A percentile compares a stretch with the other conserved stretches of the same genome.
These are phyloP conservation scores for Perca schrenkii DNA, from an alignment of 2,113 vertebrate species.

Conservation along the genomic window DNA sequence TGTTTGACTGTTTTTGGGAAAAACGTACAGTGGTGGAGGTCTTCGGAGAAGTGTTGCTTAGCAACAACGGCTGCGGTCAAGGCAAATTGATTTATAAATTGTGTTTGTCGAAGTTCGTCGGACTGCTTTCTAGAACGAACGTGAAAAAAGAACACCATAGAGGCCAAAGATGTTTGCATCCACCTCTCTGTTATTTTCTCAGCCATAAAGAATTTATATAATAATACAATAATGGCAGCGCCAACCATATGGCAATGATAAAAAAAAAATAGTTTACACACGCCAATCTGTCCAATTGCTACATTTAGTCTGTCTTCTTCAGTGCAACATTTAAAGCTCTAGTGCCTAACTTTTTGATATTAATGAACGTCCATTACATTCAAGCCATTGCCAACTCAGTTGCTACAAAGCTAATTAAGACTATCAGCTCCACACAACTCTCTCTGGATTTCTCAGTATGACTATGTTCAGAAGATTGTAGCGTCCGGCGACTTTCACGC, in stretches of 20 bases:
- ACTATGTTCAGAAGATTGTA: too few species aligned
- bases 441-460: too few species aligned
- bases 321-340: background rate
- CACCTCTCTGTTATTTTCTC: background rate
- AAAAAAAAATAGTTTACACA: background rate
- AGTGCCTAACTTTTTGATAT: too few species aligned
- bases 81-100: slow-evolving; percentile 16
- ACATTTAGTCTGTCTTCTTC: background rate
- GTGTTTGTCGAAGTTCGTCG: slow-evolving; percentile 33
- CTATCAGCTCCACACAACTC: too few species aligned
- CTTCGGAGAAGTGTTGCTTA: slow-evolving; percentile 49
- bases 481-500: too few species aligned
- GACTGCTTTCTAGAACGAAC: slow-evolving; percentile 7
- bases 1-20: slow-evolving; percentile 31
- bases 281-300: background rate
- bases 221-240: background rate
- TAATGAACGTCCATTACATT: too few species aligned
- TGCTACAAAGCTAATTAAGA: too few species aligned
- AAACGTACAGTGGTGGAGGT: background rate
- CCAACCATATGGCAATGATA: background rate
- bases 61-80: slow-evolving; percentile 42
- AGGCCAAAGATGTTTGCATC: background rate
- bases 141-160: background rate
- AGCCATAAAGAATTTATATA: background rate
- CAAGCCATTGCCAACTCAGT: too few species aligned